Evolutionary conservation across 2,113 vertebrate species (phyloP).

Genomic region (Propithecus coquereli): DNA sequence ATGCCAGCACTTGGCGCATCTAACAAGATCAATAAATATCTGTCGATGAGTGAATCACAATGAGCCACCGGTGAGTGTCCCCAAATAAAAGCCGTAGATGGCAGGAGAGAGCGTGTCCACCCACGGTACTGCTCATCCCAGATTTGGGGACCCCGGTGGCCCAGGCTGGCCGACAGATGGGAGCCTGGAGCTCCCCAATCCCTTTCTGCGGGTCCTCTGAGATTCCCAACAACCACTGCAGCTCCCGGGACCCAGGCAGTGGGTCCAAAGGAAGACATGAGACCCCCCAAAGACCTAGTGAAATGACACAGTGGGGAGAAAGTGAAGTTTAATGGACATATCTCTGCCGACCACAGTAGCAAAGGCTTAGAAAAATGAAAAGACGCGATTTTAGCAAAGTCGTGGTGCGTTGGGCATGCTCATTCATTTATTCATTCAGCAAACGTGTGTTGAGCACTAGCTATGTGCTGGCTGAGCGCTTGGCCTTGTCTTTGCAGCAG

Average conservation of each 20-base stretch:
- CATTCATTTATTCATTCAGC: neutral
- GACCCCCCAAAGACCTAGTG: neutral
- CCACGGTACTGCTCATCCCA: neutral
- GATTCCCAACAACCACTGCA: neutral
- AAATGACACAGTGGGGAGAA: neutral
- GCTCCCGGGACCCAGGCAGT: neutral
- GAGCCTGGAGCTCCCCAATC: neutral
- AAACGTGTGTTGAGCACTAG: neutral
- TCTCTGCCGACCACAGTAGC: neutral
- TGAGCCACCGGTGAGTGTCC: neutral
- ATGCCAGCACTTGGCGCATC: neutral
- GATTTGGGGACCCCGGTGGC: neutral
- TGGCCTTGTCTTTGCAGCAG: neutral
- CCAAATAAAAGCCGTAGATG: accelerated
- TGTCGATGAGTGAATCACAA: neutral
- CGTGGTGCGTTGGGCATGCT: neutral
- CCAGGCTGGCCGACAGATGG: neutral
- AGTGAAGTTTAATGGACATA: neutral
- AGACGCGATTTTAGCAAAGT: neutral
- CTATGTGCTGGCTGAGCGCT: neutral
- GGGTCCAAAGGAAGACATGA: neutral
- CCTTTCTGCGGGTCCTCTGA: neutral
- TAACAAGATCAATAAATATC: neutral
- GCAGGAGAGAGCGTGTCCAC: neutral
- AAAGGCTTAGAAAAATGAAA: neutral